phyloP scores from a whole-genome alignment of 2,797 vertebrate species.

The Heteromormyrus szaboi region DNA sequence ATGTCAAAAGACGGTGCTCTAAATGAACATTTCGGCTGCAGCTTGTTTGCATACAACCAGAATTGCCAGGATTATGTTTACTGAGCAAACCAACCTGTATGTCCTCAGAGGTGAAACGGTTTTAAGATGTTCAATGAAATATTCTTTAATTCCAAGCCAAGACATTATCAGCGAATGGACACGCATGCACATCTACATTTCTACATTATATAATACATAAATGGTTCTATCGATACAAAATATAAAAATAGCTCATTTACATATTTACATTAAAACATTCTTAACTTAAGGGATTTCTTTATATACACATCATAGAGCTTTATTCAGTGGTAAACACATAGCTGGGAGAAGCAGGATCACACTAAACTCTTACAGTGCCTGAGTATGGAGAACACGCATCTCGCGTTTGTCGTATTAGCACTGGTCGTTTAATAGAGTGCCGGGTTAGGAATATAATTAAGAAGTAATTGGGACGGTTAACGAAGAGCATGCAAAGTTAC shows the following conservation, averaged over 20 bases:
- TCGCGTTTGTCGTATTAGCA: constrained; percentile 48
- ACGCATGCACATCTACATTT: constrained; percentile 62
- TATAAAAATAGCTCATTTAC: constrained; percentile 99
- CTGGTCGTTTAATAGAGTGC: constrained; percentile 30
- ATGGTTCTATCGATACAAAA: constrained; percentile 97
- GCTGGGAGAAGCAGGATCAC: constrained; percentile 48
- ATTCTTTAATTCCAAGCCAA: constrained; percentile 66
- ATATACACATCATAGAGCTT: constrained; percentile 62
- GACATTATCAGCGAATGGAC: constrained; percentile 61
- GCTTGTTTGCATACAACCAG: neutral
- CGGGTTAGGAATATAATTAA: constrained; percentile 32
- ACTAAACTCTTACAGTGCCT: constrained; percentile 39
- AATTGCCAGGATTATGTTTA: neutral
- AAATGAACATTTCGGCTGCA: neutral
- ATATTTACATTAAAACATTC: constrained; percentile 89
- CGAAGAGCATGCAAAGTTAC: constrained; percentile 55
- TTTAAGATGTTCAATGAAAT: constrained; percentile 53
- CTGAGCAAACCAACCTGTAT: neutral
- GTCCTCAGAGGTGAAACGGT: neutral
- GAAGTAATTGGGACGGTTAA: constrained; percentile 47
- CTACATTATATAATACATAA: constrained; percentile 81
- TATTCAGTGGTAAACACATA: constrained; percentile 53
- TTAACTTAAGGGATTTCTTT: constrained; percentile 89
- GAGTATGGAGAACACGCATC: constrained; percentile 40
- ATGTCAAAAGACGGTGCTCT: neutral